phyloP scores from a whole-genome alignment of 2,888 invertebrate species.

The Brachyptera putata region DNA sequence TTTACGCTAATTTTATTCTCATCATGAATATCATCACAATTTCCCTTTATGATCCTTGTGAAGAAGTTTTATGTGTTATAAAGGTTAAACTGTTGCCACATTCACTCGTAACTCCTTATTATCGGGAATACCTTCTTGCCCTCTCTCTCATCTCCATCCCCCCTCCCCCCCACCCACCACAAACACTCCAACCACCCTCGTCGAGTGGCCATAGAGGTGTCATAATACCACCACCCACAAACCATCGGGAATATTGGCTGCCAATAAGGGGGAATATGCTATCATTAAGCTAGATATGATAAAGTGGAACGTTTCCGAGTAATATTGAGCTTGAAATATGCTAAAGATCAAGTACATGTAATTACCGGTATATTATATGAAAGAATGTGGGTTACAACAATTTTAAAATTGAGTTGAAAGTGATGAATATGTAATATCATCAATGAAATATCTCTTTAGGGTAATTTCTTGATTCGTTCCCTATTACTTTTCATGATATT shows the following conservation, averaged over 20 bases:
- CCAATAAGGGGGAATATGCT: conserved; percentile 8
- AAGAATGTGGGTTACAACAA: too few species aligned
- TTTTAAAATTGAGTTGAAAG: too few species aligned
- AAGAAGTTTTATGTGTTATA: neutral
- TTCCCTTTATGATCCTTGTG: neutral
- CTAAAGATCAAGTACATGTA: too few species aligned
- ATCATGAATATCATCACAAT: conserved; percentile 2
- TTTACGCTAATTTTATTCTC: too few species aligned
- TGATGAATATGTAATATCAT: too few species aligned
- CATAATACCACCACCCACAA: neutral
- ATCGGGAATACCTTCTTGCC: neutral
- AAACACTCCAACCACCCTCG: neutral
- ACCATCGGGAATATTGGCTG: neutral
- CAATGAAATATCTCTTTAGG: too few species aligned
- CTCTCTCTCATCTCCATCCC: neutral
- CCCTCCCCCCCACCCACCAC: neutral
- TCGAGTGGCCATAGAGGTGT: neutral
- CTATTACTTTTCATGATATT: too few species aligned
- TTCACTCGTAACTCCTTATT: conserved; percentile 1
- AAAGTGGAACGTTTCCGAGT: too few species aligned
- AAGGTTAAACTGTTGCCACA: neutral
- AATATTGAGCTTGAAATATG: too few species aligned
- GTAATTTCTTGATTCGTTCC: too few species aligned
- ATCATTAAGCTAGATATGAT: neutral
- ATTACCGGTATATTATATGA: too few species aligned